phyloP scores from a whole-genome alignment of 2,113 vertebrate species.

The Atherinomorus stipes region DNA sequence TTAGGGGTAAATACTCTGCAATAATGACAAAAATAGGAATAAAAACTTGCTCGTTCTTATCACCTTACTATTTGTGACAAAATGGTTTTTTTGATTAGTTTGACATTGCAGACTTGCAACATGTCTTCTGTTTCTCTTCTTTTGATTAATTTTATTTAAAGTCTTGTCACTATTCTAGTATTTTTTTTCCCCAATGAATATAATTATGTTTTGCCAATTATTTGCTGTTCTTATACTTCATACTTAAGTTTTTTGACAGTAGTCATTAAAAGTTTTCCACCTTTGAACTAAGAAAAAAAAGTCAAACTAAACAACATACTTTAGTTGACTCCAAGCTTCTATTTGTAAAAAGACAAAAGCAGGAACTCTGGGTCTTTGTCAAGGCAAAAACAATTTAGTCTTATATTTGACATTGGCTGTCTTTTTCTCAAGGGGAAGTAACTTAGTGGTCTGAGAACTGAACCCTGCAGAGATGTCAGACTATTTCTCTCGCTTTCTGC shows the following conservation, averaged over 20 bases:
- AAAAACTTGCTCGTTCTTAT: neutral
- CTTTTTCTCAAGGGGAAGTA: conserved; percentile 41
- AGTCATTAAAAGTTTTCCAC: conserved; percentile 15
- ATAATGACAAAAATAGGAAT: no score
- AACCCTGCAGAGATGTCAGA: conserved; percentile 37
- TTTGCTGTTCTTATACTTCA: neutral
- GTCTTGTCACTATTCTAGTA: neutral
- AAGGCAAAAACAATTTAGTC: conserved; percentile 49
- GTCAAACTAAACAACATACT: neutral
- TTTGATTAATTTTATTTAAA: neutral
- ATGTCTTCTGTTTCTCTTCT: neutral
- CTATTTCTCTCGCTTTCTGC: conserved; percentile 51
- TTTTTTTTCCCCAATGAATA: neutral
- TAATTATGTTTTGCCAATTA: neutral
- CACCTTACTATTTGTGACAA: neutral
- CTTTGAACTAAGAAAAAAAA: neutral
- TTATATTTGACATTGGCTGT: conserved; percentile 43
- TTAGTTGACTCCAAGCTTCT: conserved; percentile 26
- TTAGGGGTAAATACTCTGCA: no score
- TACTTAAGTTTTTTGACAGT: neutral
- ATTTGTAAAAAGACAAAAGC: conserved; percentile 26
- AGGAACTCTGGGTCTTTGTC: conserved; percentile 18
- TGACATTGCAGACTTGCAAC: neutral
- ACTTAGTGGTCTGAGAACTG: conserved; percentile 48
- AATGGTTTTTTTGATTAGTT: neutral